Base-by-base conservation (phyloP, 1,140 invertebrate genomes). In the Spodoptera litura region DNA sequence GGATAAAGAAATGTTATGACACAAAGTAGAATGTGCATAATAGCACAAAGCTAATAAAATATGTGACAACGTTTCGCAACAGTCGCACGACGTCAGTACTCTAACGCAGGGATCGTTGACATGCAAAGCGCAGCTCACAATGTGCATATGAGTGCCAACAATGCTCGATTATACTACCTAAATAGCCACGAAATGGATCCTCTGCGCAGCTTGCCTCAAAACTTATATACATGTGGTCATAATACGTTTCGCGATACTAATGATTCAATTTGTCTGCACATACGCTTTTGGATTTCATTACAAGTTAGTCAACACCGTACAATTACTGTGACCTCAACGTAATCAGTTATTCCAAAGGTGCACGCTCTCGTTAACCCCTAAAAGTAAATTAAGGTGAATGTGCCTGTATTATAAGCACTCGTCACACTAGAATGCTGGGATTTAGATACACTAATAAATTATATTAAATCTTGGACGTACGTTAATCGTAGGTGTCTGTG, bases 121-220 rank as follows among this genome's bases (percentile, higher is more conserved):
- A 74, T 74, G 71, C 71, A 61, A 74, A 59, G 31, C 56, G 44
- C 35, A 61, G 38, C 71, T 58, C 38, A 58, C 27, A 59, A 59
- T 59, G 38, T 59, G 38, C 55, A 51, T 74, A 11, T 56, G 53
- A 56, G 68, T 74, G 55, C 71, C 38, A 74, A 74, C 71, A 74
- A 74, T 61, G 55, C 35, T 49, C 55, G 38, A 74, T 74, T 74
- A 59, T 55, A 74, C 61, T 59, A 74, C 35, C 20, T 49, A 59
- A 74, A 74, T 61, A 49, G 35, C 56, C 55, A 61, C 56, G 55
- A 74, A 74, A 59, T 74, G 35, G 20, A 51, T 59, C 55, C 55
- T 71, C 68, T 12, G 13, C 68, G 31, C 68, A 71, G 31, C 53
- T 71, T 56, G 52, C 66, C 5, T n/a, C 49, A 70, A 70, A 70